These are phyloP conservation scores for Thinocorus orbignyianus DNA, from an alignment of 2,113 vertebrate genomes.

Conservation along the genomic window DNA sequence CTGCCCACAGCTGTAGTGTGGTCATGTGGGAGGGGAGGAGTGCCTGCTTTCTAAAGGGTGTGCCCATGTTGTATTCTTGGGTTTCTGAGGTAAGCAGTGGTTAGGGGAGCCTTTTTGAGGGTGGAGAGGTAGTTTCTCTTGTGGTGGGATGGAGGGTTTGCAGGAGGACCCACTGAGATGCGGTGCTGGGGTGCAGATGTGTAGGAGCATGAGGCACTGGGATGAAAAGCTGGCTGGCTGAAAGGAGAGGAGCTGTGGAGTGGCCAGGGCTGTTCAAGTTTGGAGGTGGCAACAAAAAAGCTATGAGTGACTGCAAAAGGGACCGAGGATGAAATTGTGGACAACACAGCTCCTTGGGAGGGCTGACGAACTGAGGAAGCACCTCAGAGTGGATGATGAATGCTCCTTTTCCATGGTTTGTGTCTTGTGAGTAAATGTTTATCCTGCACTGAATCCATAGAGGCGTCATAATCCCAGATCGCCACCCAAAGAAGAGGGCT, in stretches of 20 bases:
- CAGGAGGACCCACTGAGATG: not conserved
- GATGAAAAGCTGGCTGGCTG: not conserved
- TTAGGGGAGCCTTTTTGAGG: not conserved
- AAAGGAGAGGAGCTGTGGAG: not conserved
- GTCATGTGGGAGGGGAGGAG: not conserved
- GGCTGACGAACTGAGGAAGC: not conserved
- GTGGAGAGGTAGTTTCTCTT: not conserved
- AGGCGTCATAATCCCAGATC: not conserved
- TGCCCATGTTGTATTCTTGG: fast-evolving
- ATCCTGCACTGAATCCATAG: not conserved
- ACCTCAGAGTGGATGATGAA: not conserved
- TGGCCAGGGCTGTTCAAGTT: not conserved
- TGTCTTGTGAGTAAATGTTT: not conserved
- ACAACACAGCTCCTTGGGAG: not conserved
- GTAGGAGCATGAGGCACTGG: not conserved
- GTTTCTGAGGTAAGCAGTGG: not conserved
- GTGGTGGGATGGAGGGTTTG: not conserved
- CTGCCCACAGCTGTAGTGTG: not conserved
- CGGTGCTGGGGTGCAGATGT: not conserved
- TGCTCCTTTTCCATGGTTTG: not conserved
- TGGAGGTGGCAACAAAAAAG: not conserved
- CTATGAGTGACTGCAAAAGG: not conserved
- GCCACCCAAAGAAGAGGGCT: fast-evolving
- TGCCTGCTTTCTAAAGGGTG: not conserved
- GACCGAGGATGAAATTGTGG: not conserved